Base-by-base conservation (phyloP, 2,888 invertebrate genomes). In the Synanthedon myopaeformis region DNA sequence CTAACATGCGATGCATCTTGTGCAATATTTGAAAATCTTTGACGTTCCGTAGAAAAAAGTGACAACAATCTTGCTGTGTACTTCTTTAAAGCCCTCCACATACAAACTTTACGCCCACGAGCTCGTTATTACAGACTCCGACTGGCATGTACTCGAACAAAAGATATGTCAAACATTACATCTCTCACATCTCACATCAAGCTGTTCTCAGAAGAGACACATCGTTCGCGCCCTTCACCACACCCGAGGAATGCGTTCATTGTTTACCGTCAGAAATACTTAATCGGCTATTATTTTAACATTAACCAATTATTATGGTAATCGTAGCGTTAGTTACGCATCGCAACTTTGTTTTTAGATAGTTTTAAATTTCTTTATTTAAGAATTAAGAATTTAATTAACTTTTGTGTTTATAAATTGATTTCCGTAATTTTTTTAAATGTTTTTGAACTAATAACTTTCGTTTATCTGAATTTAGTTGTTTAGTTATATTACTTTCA, bases 151-250 rank as follows among this genome's bases (percentile, higher is more conserved):
- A 45, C 12, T 49, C 49, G 49, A 49, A 49, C 49, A 49, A 49
- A 49, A 49, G 49, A 49, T 45, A 45, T 19, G 49, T 49, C 23
- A 49, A 54, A 60, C 56, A 62, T 35, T 70, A 73, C 60, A 65
- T 62, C 62, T 56, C 56, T 57, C 35, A 35, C 35, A 35, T 35
- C 35, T 35, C 55, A 61, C 59, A 58, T 67, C 61, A 67, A 66
- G 61, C 58, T 59, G 58, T 78, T 76, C 76, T 66, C 41, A 64
- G 75, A 75, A 78, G 58, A 60, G 59, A 56, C 45, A 11, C 35
- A 35, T 35, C 35, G 35, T 35, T 10, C 59, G 51, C 51, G 55
- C 54, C 54, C 59, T 60, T 55, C 56, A 58, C 62, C 60, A 59
- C 61, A 13, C 57, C 59, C 55, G 53, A 55, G 59, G 59, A 64